Percentiles rank a stretch among this genome's conserved stretches.
Evolutionary conservation across 1,140 invertebrate species (phyloP).

Genomic region (Lepidotrigona ventralis): DNA sequence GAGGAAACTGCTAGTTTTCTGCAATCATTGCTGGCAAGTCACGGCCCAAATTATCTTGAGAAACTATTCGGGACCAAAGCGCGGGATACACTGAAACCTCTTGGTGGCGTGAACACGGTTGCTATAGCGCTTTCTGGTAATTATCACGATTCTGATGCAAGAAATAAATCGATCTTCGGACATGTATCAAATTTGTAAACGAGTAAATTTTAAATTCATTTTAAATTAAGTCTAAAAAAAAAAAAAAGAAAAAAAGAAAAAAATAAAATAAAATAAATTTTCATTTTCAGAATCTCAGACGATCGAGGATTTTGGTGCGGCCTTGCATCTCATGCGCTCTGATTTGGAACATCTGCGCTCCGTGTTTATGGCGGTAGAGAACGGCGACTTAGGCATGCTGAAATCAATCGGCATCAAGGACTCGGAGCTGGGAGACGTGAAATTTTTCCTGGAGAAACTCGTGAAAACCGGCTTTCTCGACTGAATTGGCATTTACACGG

Average conservation of each 20-base stretch:
- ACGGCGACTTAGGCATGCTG: conserved; percentile 95
- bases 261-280: not conserved
- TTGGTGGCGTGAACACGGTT: conserved; percentile 96
- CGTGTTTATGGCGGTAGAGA: conserved; percentile 98
- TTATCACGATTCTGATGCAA: not conserved
- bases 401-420: conserved; percentile 97
- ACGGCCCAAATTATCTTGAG: conserved; percentile 97
- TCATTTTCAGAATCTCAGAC: conserved; percentile 93
- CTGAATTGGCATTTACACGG: conserved; percentile 81
- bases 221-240: not conserved
- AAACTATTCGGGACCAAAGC: conserved; percentile 97
- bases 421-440: conserved; percentile 97
- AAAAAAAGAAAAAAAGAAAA: too few species aligned
- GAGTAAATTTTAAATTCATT: too few species aligned
- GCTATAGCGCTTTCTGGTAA: conserved; percentile 96
- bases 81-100: conserved; percentile 91
- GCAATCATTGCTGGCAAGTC: conserved; percentile 94
- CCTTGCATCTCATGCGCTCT: conserved; percentile 90
- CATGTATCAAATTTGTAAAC: not conserved
- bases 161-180: not conserved
- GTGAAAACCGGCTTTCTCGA: conserved; percentile 98
- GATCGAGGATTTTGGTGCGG: conserved; percentile 95
- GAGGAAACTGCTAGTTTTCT: conserved; percentile 97
- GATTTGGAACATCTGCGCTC: conserved; percentile 95
- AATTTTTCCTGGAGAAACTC: conserved; percentile 98